phyloP scores from a whole-genome alignment of 2,113 vertebrate genomes.

The Hyperopisus bebe region DNA sequence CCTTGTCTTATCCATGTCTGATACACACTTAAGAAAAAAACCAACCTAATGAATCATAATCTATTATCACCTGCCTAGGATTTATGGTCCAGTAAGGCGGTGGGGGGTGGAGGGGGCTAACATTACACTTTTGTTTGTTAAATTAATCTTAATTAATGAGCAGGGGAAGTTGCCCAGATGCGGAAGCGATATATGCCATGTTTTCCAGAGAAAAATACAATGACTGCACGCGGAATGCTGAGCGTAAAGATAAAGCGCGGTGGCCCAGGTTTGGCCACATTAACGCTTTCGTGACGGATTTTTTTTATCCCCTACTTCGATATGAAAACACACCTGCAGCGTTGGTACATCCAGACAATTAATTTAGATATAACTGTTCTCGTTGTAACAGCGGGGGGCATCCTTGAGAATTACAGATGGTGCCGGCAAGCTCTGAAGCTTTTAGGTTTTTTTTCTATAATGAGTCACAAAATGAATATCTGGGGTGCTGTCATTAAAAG shows the following conservation, averaged over 20 bases:
- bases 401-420: not conserved
- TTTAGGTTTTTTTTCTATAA: not conserved
- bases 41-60: not conserved
- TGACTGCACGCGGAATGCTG: not conserved
- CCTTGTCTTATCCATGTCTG: not conserved
- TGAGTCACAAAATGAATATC: not conserved
- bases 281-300: not conserved
- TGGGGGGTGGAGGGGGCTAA: not conserved
- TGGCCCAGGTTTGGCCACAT: not conserved
- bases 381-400: constrained; percentile 22
- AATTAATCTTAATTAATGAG: constrained; percentile 1
- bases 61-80: not conserved
- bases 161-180: not conserved
- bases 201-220: not conserved
- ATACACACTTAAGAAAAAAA: not conserved
- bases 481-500: not conserved
- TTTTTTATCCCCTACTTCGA: not conserved
- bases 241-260: not conserved
- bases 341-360: constrained; percentile 42
- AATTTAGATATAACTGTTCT: constrained; percentile 45
- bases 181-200: not conserved
- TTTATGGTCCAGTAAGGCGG: not conserved
- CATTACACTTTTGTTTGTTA: not conserved
- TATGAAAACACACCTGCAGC: constrained; percentile 26
- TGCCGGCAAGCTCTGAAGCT: not conserved